phyloP scores from a whole-genome alignment of 1,140 invertebrate species.

The Diprion similis region DNA sequence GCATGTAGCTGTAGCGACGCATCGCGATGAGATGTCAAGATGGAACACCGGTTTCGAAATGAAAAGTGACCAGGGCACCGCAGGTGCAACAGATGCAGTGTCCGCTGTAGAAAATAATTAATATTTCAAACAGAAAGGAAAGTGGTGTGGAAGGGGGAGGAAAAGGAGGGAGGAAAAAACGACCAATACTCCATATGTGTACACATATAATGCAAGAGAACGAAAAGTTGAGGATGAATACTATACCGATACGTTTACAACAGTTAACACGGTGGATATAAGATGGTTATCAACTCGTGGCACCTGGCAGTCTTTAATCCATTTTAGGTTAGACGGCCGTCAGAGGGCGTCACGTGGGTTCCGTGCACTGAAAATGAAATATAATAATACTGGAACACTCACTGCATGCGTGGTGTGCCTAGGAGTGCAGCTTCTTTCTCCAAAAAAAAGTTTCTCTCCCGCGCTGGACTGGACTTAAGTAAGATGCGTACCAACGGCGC shows the following conservation, averaged over 20 bases:
- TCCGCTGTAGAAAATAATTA: conserved; percentile 43
- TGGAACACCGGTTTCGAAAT: too few relatives aligned
- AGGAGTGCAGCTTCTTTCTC: too few relatives aligned
- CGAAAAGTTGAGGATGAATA: too few relatives aligned
- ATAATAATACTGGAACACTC: too few relatives aligned
- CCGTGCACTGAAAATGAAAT: background rate
- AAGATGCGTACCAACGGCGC: too few relatives aligned
- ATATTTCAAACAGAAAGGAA: conserved; percentile 38
- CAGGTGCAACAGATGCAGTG: conserved; percentile 35
- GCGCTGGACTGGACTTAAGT: too few relatives aligned
- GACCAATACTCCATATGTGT: too few relatives aligned
- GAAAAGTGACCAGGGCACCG: conserved; percentile 19
- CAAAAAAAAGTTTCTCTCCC: too few relatives aligned
- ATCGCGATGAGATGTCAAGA: too few relatives aligned
- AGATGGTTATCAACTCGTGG: background rate
- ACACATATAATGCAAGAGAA: too few relatives aligned
- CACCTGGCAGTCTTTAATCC: background rate
- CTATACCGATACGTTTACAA: conserved; percentile 31
- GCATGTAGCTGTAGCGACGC: too few relatives aligned
- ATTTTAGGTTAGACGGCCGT: background rate
- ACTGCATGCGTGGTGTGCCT: too few relatives aligned
- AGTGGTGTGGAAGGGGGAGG: conserved; percentile 14
- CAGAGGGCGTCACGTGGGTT: background rate
- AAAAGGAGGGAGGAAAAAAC: conserved; percentile 33
- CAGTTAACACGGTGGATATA: conserved; percentile 45